Conservation (phyloP, 2,113 vertebrate species). For the Macrotus californicus region DNA sequence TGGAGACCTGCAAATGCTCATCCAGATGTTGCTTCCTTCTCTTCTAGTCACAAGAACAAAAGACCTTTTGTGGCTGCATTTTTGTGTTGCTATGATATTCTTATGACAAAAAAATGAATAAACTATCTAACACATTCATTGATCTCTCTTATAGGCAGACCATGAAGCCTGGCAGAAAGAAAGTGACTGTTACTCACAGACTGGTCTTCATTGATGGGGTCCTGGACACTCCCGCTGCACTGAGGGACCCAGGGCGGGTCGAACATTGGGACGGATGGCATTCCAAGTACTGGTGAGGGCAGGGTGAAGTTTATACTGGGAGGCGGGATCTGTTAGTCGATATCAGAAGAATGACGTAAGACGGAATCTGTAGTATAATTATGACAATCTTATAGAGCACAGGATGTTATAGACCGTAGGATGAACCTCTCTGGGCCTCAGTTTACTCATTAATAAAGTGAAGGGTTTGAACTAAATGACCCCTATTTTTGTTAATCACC, state of each 20-base stretch:
- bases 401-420: background rate
- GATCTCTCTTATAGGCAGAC: background rate
- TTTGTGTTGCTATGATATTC: background rate
- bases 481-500: background rate
- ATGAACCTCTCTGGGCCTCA: background rate
- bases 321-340: conserved; percentile 88
- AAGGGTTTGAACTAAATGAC: background rate
- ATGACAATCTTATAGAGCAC: background rate
- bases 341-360: background rate
- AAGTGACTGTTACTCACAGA: conserved; percentile 86
- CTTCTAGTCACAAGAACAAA: background rate
- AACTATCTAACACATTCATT: background rate
- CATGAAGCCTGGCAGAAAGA: rapidly evolving
- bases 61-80: background rate
- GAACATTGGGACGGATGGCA: conserved; percentile 99
- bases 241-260: conserved; percentile 98
- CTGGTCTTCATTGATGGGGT: conserved; percentile 98
- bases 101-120: background rate
- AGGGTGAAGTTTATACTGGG: conserved; percentile 99
- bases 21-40: background rate
- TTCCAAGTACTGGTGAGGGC: conserved; percentile 97
- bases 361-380: background rate
- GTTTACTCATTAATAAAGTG: background rate
- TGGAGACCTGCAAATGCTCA: background rate
- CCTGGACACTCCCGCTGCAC: conserved; percentile 95